These are phyloP conservation scores for Zaprionus ornatus DNA, from an alignment of 1,140 invertebrate genomes.

Conservation along the genomic window DNA sequence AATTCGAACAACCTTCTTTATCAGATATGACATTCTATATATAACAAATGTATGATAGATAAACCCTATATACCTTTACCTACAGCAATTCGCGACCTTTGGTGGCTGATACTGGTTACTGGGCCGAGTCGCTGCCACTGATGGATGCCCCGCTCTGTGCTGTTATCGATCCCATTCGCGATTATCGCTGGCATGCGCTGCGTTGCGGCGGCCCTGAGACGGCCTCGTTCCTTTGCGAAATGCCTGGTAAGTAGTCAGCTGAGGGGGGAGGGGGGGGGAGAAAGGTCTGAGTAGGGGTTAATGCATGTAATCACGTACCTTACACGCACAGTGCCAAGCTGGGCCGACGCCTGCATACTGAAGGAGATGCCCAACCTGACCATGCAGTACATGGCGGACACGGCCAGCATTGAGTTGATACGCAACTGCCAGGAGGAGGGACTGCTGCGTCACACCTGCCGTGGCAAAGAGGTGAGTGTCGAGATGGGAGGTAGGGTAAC, in stretches of 20 bases:
- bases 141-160: slow-evolving; percentile 87
- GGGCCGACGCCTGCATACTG: slow-evolving; percentile 88
- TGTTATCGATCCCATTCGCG: slow-evolving; percentile 88
- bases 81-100: slow-evolving; percentile 84
- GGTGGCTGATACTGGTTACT: slow-evolving; percentile 87
- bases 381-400: slow-evolving; percentile 89
- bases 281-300: too few species aligned
- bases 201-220: slow-evolving; percentile 89
- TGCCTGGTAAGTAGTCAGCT: slow-evolving; percentile 86
- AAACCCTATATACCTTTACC: neutral
- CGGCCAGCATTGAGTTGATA: slow-evolving; percentile 92
- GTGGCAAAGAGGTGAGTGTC: slow-evolving; percentile 87
- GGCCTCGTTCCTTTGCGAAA: slow-evolving; percentile 90
- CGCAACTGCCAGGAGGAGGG: slow-evolving; percentile 94
- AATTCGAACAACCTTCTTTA: too few species aligned
- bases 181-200: slow-evolving; percentile 89
- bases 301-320: neutral
- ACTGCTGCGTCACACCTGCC: slow-evolving; percentile 88
- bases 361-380: slow-evolving; percentile 88
- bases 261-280: neutral
- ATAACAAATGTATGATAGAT: too few species aligned
- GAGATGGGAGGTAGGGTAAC: neutral
- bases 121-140: slow-evolving; percentile 85
- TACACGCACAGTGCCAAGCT: slow-evolving; percentile 87
- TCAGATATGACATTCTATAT: too few species aligned